Percentiles rank a stretch among this genome's conserved stretches.
These are phyloP conservation scores for Poecilia velifera DNA, from an alignment of 2,797 vertebrate genomes.

Conservation along the genomic window DNA sequence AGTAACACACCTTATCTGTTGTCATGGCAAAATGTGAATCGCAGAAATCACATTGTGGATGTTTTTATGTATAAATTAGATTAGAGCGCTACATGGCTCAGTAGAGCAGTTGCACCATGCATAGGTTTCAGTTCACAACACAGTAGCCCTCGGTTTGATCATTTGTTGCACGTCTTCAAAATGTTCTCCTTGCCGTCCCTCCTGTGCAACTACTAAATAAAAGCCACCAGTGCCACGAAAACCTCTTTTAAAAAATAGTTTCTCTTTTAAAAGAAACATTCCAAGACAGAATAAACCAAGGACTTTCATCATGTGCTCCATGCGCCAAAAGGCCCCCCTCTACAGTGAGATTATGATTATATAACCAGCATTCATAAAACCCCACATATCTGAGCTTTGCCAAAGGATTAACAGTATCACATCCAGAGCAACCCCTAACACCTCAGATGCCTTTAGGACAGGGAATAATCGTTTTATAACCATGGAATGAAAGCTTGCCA, in stretches of 20 bases:
- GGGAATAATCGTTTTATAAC: not conserved
- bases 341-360: conserved; percentile 25
- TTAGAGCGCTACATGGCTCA: too few species aligned
- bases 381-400: conserved; percentile 20
- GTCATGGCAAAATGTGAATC: not conserved
- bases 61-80: not conserved
- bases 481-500: not conserved
- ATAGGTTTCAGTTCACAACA: not conserved
- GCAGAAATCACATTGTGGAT: not conserved
- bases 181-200: not conserved
- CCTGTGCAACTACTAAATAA: not conserved
- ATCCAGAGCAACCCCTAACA: conserved; percentile 16
- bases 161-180: not conserved
- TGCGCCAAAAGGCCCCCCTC: conserved; percentile 13
- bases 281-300: not conserved
- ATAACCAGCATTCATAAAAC: conserved; percentile 38
- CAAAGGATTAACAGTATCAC: conserved; percentile 48
- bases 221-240: not conserved
- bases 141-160: not conserved
- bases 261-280: not conserved
- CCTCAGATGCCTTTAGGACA: conserved; percentile 6
- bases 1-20: not conserved
- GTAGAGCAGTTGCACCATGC: too few species aligned
- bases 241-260: not conserved
- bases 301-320: not conserved